A percentile compares a stretch with the other conserved stretches of the same genome.
These are phyloP conservation scores for Scaptodrosophila lebanonensis DNA, from an alignment of 1,140 invertebrate species.

Conservation along the genomic window DNA sequence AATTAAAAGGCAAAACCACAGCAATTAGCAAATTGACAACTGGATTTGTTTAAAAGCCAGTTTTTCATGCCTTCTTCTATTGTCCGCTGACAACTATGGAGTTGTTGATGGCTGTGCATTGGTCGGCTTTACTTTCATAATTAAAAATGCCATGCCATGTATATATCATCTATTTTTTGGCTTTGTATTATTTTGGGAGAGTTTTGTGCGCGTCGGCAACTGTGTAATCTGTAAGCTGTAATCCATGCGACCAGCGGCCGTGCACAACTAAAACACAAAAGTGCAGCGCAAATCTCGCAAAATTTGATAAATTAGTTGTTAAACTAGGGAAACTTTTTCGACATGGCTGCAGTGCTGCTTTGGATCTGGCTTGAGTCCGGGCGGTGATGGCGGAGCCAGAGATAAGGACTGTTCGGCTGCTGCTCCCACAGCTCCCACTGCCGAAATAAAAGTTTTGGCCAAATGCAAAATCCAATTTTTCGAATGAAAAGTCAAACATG, in stretches of 20 bases:
- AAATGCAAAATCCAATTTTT: constrained; percentile 76
- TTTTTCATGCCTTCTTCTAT: constrained; percentile 33
- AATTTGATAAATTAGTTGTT: constrained; percentile 74
- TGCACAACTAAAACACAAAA: constrained; percentile 49
- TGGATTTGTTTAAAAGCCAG: constrained; percentile 57
- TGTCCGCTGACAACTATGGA: too few relatives aligned
- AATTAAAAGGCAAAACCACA: constrained; percentile 66
- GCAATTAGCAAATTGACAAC: constrained; percentile 73
- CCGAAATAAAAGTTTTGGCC: constrained; percentile 42
- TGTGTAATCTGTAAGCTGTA: constrained; percentile 18
- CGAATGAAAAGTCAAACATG: constrained; percentile 75
- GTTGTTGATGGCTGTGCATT: constrained; percentile 12
- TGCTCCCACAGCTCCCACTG: constrained; percentile 27
- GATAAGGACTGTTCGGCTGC: constrained; percentile 40
- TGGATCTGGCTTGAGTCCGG: too few relatives aligned
- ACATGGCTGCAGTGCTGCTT: constrained; percentile 16
- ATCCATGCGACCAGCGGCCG: constrained; percentile 7
- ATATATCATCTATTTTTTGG: too few relatives aligned
- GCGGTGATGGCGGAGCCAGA: too few relatives aligned
- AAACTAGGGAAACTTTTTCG: constrained; percentile 58
- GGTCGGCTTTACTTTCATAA: constrained; percentile 59
- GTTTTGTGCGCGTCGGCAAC: constrained; percentile 9
- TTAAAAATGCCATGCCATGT: constrained; percentile 57
- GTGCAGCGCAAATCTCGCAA: constrained; percentile 58
- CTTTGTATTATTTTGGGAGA: constrained; percentile 51